Evolutionary conservation across 2,888 invertebrate species (phyloP).

Genomic region (Eurytoma adleriae): DNA sequence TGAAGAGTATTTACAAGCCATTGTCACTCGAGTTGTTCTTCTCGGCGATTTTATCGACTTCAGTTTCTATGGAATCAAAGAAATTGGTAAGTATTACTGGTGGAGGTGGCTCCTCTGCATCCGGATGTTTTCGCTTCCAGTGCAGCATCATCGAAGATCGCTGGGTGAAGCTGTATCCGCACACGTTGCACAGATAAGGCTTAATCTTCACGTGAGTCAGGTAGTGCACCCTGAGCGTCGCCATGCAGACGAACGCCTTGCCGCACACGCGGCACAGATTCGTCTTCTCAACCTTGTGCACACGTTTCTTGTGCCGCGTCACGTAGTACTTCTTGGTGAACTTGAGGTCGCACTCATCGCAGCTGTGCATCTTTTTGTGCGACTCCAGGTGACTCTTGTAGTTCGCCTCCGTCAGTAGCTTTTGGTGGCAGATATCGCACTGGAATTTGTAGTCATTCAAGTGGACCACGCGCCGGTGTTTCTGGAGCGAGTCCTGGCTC

Average conservation of each 20-base stretch:
- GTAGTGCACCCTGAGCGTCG: slow-evolving; percentile 66
- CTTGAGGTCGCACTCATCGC: slow-evolving; percentile 62
- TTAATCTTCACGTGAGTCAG: slow-evolving; percentile 65
- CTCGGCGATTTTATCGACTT: slow-evolving; percentile 41
- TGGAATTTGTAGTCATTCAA: slow-evolving; percentile 66
- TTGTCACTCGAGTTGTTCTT: neutral
- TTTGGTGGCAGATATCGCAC: slow-evolving; percentile 67
- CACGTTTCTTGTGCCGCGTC: slow-evolving; percentile 56
- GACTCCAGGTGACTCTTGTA: slow-evolving; percentile 65
- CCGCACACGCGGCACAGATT: slow-evolving; percentile 59
- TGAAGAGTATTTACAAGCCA: no score
- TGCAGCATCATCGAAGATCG: slow-evolving; percentile 62
- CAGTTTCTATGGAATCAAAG: slow-evolving; percentile 32
- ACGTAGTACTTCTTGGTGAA: slow-evolving; percentile 54
- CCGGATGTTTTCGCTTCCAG: slow-evolving; percentile 60
- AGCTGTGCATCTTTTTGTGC: slow-evolving; percentile 65
- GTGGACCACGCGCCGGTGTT: slow-evolving; percentile 67
- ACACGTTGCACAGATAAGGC: slow-evolving; percentile 66
- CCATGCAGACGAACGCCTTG: slow-evolving; percentile 67
- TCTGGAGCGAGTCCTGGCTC: slow-evolving; percentile 66
- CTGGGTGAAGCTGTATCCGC: slow-evolving; percentile 76
- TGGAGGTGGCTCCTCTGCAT: slow-evolving; percentile 59
- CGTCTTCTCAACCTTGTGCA: slow-evolving; percentile 60
- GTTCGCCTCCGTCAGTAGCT: slow-evolving; percentile 65
- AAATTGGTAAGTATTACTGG: slow-evolving; percentile 60